Evolutionary conservation across 2,113 vertebrate genomes (phyloP), one percentile per base, ranked within the genome.

Genomic region (Craseonycteris thonglongyai): DNA sequence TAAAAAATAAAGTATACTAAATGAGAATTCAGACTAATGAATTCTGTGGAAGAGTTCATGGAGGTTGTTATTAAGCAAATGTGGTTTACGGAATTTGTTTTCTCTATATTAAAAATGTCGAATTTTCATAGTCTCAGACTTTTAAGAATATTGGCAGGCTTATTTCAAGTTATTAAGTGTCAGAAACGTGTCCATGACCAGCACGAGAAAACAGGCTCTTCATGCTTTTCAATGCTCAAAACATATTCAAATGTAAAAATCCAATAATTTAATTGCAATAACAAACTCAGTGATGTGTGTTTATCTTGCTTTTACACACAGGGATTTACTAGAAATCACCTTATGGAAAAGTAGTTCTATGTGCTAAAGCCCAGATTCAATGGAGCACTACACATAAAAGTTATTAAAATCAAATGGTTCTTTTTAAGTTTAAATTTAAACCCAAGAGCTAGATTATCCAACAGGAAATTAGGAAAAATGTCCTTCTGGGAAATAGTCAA

Each of bases 291-390:
- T 98, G 98, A 98, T 99, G 98, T 99, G 98, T 99, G 98, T 99
- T 99, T 99, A 99, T 99, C 99, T 99, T 98, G 97, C 97, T 98
- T 98, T 98, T 98, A 98, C 99, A 99, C 98, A 98, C 98, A 98
- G 98, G 98, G 99, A 99, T 99, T 99, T 99, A 97, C 97, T 98
- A 98, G 98, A 99, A 98, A 98, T 98, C 98, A 99, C 98, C 99
- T 99, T 98, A 98, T 98, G 98, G 98, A 98, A 98, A 99, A 98
- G 96, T 96, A 98, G 95, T 97, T 97, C 95, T 98, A 95, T 98
- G 97, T 98, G 97, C 97, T 98, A 97, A 98, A 99, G 98, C 97
- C 97, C 94, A 98, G 96, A 98, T 97, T 98, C 98, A 98, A 95
- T 98, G 98, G 97, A 98, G 98, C 98, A 98, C 98, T 98, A 96